phyloP scores from a whole-genome alignment of 1,140 invertebrate genomes.

The Halyomorpha halys region DNA sequence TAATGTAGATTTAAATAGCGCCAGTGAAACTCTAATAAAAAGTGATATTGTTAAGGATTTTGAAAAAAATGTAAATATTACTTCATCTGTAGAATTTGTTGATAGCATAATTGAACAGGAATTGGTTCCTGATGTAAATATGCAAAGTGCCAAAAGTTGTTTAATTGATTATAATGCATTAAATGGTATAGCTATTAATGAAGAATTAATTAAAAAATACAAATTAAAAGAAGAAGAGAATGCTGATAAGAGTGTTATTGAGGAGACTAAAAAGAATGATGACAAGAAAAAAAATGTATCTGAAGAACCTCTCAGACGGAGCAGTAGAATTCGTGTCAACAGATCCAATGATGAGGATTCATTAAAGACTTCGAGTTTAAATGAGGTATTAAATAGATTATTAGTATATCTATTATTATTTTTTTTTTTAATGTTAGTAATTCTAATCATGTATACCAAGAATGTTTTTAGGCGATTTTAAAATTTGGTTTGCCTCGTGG shows the following conservation, averaged over 20 bases:
- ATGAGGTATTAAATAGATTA: no score
- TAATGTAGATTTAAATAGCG: not conserved
- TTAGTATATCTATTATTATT: no score
- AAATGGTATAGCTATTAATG: no score
- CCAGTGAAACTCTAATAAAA: not conserved
- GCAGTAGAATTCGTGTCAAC: slow-evolving; percentile 18
- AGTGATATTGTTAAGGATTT: slow-evolving; percentile 9
- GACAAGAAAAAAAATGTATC: not conserved
- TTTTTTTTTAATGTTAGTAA: no score
- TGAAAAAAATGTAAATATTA: slow-evolving; percentile 2
- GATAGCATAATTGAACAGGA: not conserved
- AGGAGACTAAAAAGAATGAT: slow-evolving; percentile 1
- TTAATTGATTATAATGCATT: no score
- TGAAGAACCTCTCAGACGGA: slow-evolving; percentile 10
- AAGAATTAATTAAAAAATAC: no score
- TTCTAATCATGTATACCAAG: no score
- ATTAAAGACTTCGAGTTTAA: no score
- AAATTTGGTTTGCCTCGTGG: no score
- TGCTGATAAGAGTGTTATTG: not conserved
- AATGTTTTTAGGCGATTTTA: no score
- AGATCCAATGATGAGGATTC: slow-evolving; percentile 14
- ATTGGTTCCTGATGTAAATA: not conserved
- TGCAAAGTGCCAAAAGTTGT: slow-evolving; percentile 2
- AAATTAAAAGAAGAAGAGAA: no score
- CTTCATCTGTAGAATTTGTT: slow-evolving; percentile 5